phyloP scores from a whole-genome alignment of 2,113 vertebrate species.

The Condylura cristata region DNA sequence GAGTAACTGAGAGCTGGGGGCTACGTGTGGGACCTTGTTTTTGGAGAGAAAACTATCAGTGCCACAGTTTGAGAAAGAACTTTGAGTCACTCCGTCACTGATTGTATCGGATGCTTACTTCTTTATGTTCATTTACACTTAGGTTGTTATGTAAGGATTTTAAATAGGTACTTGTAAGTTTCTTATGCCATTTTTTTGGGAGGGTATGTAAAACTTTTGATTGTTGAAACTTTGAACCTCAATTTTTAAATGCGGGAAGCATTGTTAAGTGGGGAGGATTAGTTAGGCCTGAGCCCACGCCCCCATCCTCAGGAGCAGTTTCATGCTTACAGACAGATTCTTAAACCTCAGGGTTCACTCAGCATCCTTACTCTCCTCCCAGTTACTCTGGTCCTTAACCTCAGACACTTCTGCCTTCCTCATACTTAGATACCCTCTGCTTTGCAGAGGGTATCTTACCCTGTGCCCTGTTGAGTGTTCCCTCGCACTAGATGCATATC shows the following conservation, averaged over 20 bases:
- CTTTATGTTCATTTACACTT: not conserved
- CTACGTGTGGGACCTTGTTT: not conserved
- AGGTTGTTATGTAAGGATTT: conserved; percentile 1
- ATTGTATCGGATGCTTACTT: conserved; percentile 19
- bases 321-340: not conserved
- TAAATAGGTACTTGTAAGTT: not conserved
- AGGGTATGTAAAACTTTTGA: not conserved
- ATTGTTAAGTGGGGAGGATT: not conserved
- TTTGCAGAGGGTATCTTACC: not conserved
- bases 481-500: not conserved
- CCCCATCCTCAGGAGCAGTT: not conserved
- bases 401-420: not conserved
- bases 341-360: not conserved
- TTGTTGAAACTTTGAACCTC: not conserved
- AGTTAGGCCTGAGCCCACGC: not conserved
- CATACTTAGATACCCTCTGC: not conserved
- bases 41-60: not conserved
- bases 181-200: conserved; percentile 29
- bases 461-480: not conserved
- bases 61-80: not conserved
- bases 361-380: not conserved
- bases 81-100: not conserved
- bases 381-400: not conserved
- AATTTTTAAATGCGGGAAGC: not conserved
- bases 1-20: not conserved